These are phyloP conservation scores for Torymus tubicola DNA, from an alignment of 2,888 invertebrate species.

Conservation along the genomic window DNA sequence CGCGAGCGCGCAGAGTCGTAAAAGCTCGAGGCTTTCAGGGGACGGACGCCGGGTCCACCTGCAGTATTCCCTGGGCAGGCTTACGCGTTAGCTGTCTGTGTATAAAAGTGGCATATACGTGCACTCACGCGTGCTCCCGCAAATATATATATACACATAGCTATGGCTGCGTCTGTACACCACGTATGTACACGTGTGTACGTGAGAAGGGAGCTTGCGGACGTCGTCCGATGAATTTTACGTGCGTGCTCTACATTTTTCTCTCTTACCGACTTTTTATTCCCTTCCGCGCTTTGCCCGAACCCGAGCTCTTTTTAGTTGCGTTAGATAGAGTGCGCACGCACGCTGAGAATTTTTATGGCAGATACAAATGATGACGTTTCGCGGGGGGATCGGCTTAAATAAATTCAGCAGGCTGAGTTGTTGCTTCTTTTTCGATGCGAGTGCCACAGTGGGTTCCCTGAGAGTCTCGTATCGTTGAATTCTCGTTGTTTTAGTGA, in stretches of 20 bases:
- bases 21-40: conserved; percentile 46
- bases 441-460: too few species aligned
- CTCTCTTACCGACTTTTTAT: conserved; percentile 38
- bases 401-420: too few species aligned
- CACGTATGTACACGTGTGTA: background rate
- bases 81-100: too few species aligned
- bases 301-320: background rate
- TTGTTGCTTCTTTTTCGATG: too few species aligned
- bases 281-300: background rate
- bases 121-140: background rate
- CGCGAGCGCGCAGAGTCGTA: conserved; percentile 18
- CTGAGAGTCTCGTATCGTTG: too few species aligned
- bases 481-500: too few species aligned
- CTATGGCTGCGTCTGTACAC: background rate
- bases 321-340: conserved; percentile 10
- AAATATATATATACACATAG: background rate
- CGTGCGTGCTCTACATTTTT: conserved; percentile 40
- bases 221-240: conserved; percentile 46
- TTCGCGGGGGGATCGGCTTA: too few species aligned
- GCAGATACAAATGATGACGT: background rate
- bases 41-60: conserved; percentile 24
- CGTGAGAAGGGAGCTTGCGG: conserved; percentile 9
- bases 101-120: background rate
- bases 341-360: conserved; percentile 13
- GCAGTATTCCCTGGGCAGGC: too few species aligned